These are phyloP conservation scores for Latrodectus hesperus DNA, from an alignment of 2,888 invertebrate genomes.

Conservation along the genomic window DNA sequence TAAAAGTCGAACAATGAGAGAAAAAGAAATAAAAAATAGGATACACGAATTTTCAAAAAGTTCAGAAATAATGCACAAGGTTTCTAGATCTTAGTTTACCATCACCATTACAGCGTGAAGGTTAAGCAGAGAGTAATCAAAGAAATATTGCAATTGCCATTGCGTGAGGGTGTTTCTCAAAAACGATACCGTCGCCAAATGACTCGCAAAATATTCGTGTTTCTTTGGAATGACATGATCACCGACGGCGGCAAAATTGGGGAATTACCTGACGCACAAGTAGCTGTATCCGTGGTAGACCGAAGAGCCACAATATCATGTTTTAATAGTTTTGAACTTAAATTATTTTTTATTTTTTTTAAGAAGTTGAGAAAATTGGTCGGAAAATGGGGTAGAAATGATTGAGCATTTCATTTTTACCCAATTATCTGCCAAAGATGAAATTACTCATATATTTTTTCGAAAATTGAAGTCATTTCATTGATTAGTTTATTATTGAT, in stretches of 20 bases:
- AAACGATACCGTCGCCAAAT: slow-evolving; percentile 2
- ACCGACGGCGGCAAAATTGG: not conserved
- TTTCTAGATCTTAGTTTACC: not conserved
- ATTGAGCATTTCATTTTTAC: too few species aligned
- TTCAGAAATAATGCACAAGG: not conserved
- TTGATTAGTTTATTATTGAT: too few species aligned
- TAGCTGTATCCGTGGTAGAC: not conserved
- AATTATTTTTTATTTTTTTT: not conserved
- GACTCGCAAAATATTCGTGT: not conserved
- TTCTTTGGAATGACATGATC: slow-evolving; percentile 3
- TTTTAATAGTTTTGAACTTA: not conserved
- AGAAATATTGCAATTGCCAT: not conserved
- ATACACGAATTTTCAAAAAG: too few species aligned
- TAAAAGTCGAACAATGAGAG: too few species aligned
- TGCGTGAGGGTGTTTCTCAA: not conserved
- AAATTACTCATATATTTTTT: too few species aligned
- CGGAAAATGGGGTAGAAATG: too few species aligned
- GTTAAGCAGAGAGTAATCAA: not conserved
- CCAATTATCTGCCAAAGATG: too few species aligned
- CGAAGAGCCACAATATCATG: not conserved
- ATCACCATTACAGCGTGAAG: slow-evolving; percentile 5
- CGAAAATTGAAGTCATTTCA: too few species aligned
- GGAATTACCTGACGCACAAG: not conserved
- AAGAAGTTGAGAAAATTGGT: not conserved
- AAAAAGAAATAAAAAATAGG: too few species aligned